Evolutionary conservation across 1,140 invertebrate species (phyloP).

Genomic region (Bradynema listronoti): DNA sequence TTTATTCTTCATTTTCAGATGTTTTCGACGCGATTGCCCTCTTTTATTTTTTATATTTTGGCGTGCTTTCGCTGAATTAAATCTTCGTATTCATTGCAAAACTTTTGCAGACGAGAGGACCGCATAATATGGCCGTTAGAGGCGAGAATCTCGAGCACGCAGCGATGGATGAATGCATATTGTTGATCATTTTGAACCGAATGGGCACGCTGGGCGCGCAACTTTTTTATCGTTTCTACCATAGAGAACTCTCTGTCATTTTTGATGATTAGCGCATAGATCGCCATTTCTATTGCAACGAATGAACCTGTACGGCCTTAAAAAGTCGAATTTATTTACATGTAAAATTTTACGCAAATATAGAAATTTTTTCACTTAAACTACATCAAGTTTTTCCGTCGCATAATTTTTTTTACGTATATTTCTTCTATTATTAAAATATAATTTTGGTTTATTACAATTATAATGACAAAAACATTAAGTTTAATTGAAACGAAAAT

Average conservation of each 20-base stretch:
- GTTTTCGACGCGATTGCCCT: too few relatives aligned
- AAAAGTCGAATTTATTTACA: conserved; percentile 7
- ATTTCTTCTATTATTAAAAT: neutral
- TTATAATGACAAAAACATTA: neutral
- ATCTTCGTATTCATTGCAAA: conserved; percentile 32
- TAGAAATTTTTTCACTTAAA: neutral
- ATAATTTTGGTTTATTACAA: neutral
- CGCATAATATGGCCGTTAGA: conserved; percentile 14
- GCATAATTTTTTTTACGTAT: neutral
- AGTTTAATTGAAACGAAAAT: neutral
- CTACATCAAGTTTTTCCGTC: neutral
- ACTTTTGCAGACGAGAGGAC: conserved; percentile 16
- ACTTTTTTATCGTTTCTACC: conserved; percentile 22
- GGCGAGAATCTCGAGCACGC: conserved; percentile 28
- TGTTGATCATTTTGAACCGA: conserved; percentile 37
- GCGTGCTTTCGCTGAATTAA: conserved; percentile 31
- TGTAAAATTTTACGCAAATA: neutral
- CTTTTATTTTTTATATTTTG: conserved; percentile 4
- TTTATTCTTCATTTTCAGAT: too few relatives aligned
- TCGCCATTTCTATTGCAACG: conserved; percentile 33
- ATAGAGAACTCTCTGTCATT: conserved; percentile 28
- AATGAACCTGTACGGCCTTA: conserved; percentile 39
- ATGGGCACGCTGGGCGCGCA: conserved; percentile 30
- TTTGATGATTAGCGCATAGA: conserved; percentile 24
- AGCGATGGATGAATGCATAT: conserved; percentile 22